Conservation (phyloP, 2,888 invertebrate genomes). For the Sarcophaga caerulescens region DNA sequence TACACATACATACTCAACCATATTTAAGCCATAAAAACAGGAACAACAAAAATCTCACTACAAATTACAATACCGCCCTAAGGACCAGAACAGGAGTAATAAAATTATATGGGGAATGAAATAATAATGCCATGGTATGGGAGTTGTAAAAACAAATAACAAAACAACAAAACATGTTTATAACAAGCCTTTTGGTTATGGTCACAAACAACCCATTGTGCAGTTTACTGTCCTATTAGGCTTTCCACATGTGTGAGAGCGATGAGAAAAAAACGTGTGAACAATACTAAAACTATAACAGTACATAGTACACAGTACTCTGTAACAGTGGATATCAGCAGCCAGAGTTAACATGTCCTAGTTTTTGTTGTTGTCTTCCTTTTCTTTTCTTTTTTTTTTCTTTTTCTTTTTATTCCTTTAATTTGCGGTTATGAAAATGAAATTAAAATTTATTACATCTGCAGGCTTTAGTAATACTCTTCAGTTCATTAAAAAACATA, state of each 20-base stretch:
- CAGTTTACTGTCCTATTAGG: not conserved
- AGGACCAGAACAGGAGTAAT: no score
- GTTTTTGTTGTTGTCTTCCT: constrained; percentile 31
- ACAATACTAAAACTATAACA: constrained; percentile 36
- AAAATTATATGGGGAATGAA: no score
- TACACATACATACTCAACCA: no score
- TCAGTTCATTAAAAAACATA: no score
- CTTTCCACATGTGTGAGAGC: constrained; percentile 29
- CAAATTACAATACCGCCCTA: no score
- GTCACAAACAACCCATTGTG: constrained; percentile 7
- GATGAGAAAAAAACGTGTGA: constrained; percentile 31
- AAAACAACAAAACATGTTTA: not conserved
- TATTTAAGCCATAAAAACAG: no score
- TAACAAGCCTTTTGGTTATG: constrained; percentile 42
- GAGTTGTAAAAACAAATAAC: no score
- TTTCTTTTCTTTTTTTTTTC: no score
- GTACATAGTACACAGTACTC: no score
- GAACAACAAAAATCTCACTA: no score
- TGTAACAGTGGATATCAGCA: no score
- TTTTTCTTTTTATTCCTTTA: constrained; percentile 8
- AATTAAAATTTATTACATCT: constrained; percentile 63
- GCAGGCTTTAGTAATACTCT: constrained; percentile 45
- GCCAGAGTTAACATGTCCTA: constrained; percentile 37
- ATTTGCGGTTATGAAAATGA: constrained; percentile 56
- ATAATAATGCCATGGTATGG: no score